Evolutionary conservation across 2,113 vertebrate genomes (phyloP), one percentile per base, ranked within the genome.

Genomic region (Sinocyclocheilus maitianheensis): DNA sequence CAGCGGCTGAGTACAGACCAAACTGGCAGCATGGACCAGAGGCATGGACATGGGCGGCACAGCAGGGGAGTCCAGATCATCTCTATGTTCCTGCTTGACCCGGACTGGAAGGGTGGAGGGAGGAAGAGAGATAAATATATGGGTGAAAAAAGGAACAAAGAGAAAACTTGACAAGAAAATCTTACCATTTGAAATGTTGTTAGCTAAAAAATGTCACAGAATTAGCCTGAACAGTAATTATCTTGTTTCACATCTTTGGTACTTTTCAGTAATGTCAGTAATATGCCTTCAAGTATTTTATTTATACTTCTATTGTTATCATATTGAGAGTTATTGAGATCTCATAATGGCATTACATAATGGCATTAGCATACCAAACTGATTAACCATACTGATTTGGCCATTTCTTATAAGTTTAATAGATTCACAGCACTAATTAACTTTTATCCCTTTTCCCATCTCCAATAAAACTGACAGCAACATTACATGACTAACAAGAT

Each of bases 41-140:
- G 97, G 92, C 90, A 95, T 90, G 71, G 95, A 90, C 93, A 98
- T 91, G 55, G 97, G 92, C 1, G 96, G 92, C 88, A 96, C 92
- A 2, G 95, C 87, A 90, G 97, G 88, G 87, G 95, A 93, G 91
- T 99, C 97, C 92, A 96, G 90, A 67, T 99, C 97, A 6, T 99
- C 97, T 93, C 96, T 94, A 91, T 96, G 96, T 94, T 99, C 98
- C 93, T 97, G 97, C 90, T 99, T 99, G 92, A 98, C 96, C 93
- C 97, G 90, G 90, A 98, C 98, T 99, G 85, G 40, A 93, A 88
- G 72, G 26, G 80, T 92, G 84, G 20, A 77, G 24, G 79, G 24
- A 72, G 26, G 55, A 55, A 90, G 37, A 81, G 78, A 43, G 18
- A 40, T 22, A 86, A 79, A n/a, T 51, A 62, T 13, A 63, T 16